phyloP scores from a whole-genome alignment of 2,888 invertebrate genomes.

The Drosophila helvetica region DNA sequence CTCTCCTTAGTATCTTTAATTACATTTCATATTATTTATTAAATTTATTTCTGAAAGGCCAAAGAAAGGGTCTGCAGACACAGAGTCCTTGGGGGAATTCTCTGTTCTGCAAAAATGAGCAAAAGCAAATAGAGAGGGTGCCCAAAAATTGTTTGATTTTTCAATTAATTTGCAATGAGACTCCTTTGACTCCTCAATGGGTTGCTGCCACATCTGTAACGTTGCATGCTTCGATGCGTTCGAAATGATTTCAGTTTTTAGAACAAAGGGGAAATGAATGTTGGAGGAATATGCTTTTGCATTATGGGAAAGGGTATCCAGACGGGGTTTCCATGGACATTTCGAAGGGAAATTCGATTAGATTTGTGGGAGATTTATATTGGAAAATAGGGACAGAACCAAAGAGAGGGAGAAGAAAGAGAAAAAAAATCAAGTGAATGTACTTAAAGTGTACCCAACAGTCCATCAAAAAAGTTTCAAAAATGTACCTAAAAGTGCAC shows the following conservation, averaged over 20 bases:
- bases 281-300: neutral
- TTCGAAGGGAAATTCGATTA: too few species aligned
- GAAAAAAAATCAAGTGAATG: too few species aligned
- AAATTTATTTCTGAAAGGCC: conserved; percentile 22
- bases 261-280: too few species aligned
- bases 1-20: neutral
- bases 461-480: too few species aligned
- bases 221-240: conserved; percentile 18
- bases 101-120: conserved; percentile 2
- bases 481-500: too few species aligned
- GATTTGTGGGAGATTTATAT: too few species aligned
- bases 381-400: too few species aligned
- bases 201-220: conserved; percentile 5
- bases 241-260: neutral
- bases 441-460: too few species aligned
- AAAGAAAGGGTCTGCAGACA: conserved; percentile 2
- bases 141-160: conserved; percentile 23
- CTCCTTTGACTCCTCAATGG: conserved; percentile 23
- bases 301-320: neutral
- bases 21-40: conserved; percentile 27
- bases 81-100: neutral
- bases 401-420: too few species aligned
- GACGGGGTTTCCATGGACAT: neutral
- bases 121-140: conserved; percentile 8
- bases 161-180: conserved; percentile 43